A percentile compares a stretch with the other conserved stretches of the same genome.
These are phyloP conservation scores for Mechanitis mazaeus DNA, from an alignment of 2,888 invertebrate species.

Conservation along the genomic window DNA sequence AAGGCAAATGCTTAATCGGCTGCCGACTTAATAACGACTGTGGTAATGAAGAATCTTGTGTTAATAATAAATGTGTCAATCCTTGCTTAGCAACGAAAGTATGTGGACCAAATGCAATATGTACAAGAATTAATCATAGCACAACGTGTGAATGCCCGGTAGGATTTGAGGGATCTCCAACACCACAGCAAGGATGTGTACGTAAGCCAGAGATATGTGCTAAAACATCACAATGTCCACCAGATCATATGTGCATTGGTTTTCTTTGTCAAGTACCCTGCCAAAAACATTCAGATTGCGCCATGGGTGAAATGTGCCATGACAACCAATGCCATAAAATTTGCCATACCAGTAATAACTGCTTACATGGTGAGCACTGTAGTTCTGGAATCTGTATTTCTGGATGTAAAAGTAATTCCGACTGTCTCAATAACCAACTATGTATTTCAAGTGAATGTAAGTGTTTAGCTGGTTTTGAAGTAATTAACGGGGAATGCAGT, in stretches of 20 bases:
- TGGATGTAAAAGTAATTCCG: slow-evolving; percentile 88
- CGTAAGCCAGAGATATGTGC: slow-evolving; percentile 85
- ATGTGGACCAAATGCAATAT: slow-evolving; percentile 91
- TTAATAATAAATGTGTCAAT: slow-evolving; percentile 89
- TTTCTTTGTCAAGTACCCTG: slow-evolving; percentile 88
- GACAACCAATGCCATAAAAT: slow-evolving; percentile 88
- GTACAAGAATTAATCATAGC: slow-evolving; percentile 83
- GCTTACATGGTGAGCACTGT: slow-evolving; percentile 92
- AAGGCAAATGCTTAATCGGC: slow-evolving; percentile 87
- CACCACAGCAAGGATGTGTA: slow-evolving; percentile 92
- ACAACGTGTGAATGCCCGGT: slow-evolving; percentile 88
- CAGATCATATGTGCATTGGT: slow-evolving; percentile 85
- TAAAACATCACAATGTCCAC: slow-evolving; percentile 83
- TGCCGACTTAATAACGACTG: slow-evolving; percentile 92
- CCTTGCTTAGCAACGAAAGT: slow-evolving; percentile 86
- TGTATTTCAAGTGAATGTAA: slow-evolving; percentile 85
- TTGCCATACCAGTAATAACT: slow-evolving; percentile 93
- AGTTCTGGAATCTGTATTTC: slow-evolving; percentile 87
- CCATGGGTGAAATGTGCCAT: slow-evolving; percentile 89
- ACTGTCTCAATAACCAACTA: slow-evolving; percentile 87
- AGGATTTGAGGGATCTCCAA: slow-evolving; percentile 91
- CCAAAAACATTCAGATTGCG: slow-evolving; percentile 83
- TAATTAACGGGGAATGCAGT: slow-evolving; percentile 83
- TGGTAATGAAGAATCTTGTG: slow-evolving; percentile 84
- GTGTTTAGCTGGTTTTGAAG: slow-evolving; percentile 85